Evolutionary conservation across 2,888 invertebrate species (phyloP), one percentile per base, ranked within the genome.

Genomic region (Pocota personata): DNA sequence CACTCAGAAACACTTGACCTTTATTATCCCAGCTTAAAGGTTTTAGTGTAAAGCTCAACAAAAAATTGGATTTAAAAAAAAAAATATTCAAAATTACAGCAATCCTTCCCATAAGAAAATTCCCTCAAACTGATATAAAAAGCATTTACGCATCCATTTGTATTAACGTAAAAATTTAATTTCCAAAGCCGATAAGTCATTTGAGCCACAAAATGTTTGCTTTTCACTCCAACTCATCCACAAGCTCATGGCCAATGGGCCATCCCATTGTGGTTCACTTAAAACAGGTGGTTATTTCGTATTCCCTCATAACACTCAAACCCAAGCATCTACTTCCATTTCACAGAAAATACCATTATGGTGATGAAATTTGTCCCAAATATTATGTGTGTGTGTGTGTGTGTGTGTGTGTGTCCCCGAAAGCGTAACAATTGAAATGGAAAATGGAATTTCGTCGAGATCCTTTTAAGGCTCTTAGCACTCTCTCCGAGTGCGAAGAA

Each of bases 231-330:
- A 3, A 10, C 19, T 24, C 8, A n/a, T 21, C 48, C 19, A 21
- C 19, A 19, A 52, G 30, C 52, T 14, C 27, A 19, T 12, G 30
- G 40, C 46, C 16, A 19, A 43, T 46, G 19, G 58, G 0, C 32
- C 60, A 6, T 27, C 46, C 21, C 43, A 19, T 43, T 71, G 71
- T 21, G 16, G 27, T 24, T 6, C 6, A 24, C 60, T 48, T 27
- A 55, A 60, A 72, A 48, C 48, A 37, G 72, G 50, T 58, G 32
- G 60, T 19, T 60, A 37, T 58, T 58, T 19, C 21, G 10, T n/a
- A 24, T 40, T 37, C 12, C 14, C 35, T 21, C 57, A 58, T 37
- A 58, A 58, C 57, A 58, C 62, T 43, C 27, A 43, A 62, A 27
- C 12, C 27, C 3, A 62, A 62, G 5, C 27, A 30, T 16, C 48